Conservation (phyloP, 2,113 vertebrate species). For the Pachyramphus minor region DNA sequence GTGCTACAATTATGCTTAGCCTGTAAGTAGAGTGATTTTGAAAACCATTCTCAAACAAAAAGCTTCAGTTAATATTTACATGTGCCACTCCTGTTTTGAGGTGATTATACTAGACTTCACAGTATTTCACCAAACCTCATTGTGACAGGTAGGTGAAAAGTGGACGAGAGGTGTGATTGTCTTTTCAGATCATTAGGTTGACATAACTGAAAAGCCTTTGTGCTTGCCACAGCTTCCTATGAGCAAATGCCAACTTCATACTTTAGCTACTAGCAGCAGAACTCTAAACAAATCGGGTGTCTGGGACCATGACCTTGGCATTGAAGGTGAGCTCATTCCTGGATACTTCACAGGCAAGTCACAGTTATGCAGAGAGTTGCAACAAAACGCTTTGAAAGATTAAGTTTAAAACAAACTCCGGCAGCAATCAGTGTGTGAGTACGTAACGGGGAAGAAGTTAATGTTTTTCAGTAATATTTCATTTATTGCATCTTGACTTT, state of each 20-base stretch:
- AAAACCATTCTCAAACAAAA: not conserved
- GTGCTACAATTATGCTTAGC: fast-evolving
- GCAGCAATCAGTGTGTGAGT: not conserved
- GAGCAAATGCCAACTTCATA: not conserved
- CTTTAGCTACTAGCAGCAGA: not conserved
- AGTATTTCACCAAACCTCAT: not conserved
- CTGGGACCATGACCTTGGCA: not conserved
- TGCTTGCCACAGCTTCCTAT: not conserved
- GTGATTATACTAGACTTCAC: not conserved
- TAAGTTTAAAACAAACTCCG: not conserved
- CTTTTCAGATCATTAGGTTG: not conserved
- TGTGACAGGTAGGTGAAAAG: not conserved
- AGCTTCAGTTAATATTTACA: not conserved
- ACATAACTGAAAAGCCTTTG: not conserved
- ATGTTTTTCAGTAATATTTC: not conserved
- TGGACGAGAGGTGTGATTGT: not conserved
- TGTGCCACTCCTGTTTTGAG: not conserved
- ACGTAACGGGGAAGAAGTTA: not conserved
- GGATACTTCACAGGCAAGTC: not conserved
- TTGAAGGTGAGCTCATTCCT: not conserved
- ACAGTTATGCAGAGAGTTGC: no score
- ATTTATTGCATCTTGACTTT: no score
- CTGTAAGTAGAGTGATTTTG: not conserved
- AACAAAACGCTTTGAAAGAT: not conserved
- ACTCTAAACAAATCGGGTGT: not conserved